Evolutionary conservation across 1,140 invertebrate genomes (phyloP).

Genomic region (Drosophila cardini): DNA sequence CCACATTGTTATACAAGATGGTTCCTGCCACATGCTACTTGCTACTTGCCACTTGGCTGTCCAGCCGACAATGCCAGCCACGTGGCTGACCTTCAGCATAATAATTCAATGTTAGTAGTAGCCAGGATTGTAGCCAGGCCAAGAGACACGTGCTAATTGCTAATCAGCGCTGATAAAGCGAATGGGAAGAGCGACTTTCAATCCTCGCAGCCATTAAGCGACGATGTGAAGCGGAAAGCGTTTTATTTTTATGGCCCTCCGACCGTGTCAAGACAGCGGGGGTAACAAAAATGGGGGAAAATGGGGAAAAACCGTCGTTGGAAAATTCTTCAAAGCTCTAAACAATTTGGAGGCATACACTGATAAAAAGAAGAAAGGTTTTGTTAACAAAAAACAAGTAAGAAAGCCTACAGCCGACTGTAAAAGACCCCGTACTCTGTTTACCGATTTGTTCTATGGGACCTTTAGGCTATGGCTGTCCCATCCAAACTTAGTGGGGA

Average conservation of each 20-base stretch:
- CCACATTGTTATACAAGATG: slow-evolving; percentile 1
- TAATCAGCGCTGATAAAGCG: slow-evolving; percentile 70
- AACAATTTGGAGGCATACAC: neutral
- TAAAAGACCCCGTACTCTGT: too few relatives aligned
- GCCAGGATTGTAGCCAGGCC: slow-evolving; percentile 20
- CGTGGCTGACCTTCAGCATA: slow-evolving; percentile 69
- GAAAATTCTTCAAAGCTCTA: slow-evolving; percentile 47
- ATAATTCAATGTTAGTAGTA: slow-evolving; percentile 65
- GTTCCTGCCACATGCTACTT: slow-evolving; percentile 23
- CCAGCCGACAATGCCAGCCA: slow-evolving; percentile 23
- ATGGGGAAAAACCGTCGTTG: neutral
- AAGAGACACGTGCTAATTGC: slow-evolving; percentile 76
- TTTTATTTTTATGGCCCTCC: slow-evolving; percentile 65
- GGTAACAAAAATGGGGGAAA: neutral
- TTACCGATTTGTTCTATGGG: too few relatives aligned
- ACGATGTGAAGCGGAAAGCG: slow-evolving; percentile 60
- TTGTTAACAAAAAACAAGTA: too few relatives aligned
- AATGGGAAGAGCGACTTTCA: slow-evolving; percentile 14
- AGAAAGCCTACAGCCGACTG: too few relatives aligned
- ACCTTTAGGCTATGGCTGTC: too few relatives aligned
- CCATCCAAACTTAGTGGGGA: too few relatives aligned
- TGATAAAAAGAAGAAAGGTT: too few relatives aligned
- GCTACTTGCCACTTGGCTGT: slow-evolving; percentile 31
- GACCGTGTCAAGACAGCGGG: neutral
- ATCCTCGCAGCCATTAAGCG: slow-evolving; percentile 48